Evolutionary conservation across 2,888 invertebrate species (phyloP).

Genomic region (Stenurella melanura): DNA sequence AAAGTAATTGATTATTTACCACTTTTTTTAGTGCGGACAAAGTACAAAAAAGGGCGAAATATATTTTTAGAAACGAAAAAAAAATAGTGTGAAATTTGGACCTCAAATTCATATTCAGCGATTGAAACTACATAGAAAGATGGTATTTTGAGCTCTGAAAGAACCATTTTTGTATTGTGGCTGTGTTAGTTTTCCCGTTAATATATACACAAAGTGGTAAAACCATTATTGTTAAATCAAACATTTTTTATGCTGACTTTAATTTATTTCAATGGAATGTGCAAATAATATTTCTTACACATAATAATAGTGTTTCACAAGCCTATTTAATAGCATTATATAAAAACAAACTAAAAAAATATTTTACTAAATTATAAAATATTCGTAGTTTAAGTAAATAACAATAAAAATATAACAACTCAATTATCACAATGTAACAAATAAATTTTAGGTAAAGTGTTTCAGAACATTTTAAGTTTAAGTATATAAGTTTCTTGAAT

Average conservation of each 20-base stretch:
- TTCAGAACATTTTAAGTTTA: not conserved
- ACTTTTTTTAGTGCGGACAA: too few species aligned
- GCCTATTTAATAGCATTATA: slow-evolving; percentile 15
- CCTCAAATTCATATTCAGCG: too few species aligned
- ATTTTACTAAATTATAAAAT: slow-evolving; percentile 37
- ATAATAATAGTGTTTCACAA: slow-evolving; percentile 27
- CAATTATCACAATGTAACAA: slow-evolving; percentile 27
- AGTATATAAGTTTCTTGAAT: slow-evolving; percentile 12
- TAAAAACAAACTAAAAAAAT: slow-evolving; percentile 25
- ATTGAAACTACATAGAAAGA: too few species aligned
- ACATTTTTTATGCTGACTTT: slow-evolving; percentile 14
- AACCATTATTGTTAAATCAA: not conserved
- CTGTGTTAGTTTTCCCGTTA: too few species aligned
- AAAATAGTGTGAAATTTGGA: too few species aligned
- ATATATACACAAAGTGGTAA: too few species aligned
- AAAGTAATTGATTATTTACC: too few species aligned
- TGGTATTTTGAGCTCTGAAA: too few species aligned
- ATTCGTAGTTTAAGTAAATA: slow-evolving; percentile 27
- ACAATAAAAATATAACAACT: slow-evolving; percentile 6
- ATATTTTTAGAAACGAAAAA: too few species aligned
- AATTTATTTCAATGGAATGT: slow-evolving; percentile 35
- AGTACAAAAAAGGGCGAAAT: too few species aligned
- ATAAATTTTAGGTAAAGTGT: slow-evolving; percentile 10
- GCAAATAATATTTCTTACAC: slow-evolving; percentile 32
- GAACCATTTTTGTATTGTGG: too few species aligned